Evolutionary conservation across 2,888 invertebrate genomes (phyloP), one percentile per base, ranked within the genome.

Genomic region (Brassicogethes aeneus): DNA sequence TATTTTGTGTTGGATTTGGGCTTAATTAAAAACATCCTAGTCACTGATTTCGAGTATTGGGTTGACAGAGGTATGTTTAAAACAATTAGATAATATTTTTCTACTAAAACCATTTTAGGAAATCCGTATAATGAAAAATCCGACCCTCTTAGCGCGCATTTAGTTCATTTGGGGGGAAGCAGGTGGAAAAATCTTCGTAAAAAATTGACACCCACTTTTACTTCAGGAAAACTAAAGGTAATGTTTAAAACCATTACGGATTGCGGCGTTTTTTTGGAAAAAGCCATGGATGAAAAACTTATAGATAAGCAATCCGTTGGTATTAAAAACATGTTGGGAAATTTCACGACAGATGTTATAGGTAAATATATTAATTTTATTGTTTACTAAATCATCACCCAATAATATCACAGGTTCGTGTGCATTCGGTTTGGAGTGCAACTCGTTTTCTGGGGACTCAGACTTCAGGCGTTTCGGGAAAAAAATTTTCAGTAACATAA

Each of bases 171-270:
- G 15, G 49, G 49, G 2, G 52, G 50, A 8, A 31, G 35, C 13
- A 48, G 45, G 41, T 52, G 52, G 52, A 45, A 40, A 14, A 48
- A 49, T 23, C 31, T 52, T 3, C 32, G 50, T 14, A 43, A 40
- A 5, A 51, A 52, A 36, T 61, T 82, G 52, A 72, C 80, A 1
- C 77, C 80, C 0, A 72, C 76, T 0, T 83, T 82, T 51, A 74
- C 80, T 0, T 71, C 79, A 0, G 77, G 76, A 3, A 81, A 80
- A 59, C 64, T 82, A 43, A 80, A 76, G 57, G 66, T 62, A 1
- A 78, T 81, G 75, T 79, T 76, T 50, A 68, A 68, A 0, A 69
- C 75, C 1, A 68, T 80, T n/a, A 69, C 74, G 17, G 66, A 71
- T 17, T 73, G 77, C 36, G 73, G 73, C 23, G 5, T 23, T 5